Base-by-base conservation (phyloP, 2,113 vertebrate species). In the Rhegmatorhina hoffmannsi region DNA sequence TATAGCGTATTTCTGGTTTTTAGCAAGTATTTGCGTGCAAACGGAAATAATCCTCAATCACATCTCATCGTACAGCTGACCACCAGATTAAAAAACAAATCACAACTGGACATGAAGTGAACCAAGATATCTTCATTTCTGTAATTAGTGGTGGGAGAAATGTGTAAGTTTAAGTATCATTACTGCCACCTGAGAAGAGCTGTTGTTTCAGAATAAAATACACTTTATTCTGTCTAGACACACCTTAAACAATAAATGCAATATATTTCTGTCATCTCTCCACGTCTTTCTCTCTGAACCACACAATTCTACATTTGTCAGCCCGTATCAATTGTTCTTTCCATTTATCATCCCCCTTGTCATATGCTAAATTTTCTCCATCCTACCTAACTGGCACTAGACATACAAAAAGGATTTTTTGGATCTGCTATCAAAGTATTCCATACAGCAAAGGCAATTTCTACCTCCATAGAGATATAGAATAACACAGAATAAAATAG, bases 281-380 rank as follows among this genome's bases (percentile, higher is more conserved):
- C 66, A 6, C 59, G 23, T 34, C 7, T 1, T 74, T 38, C 63
- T 95, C 59, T 96, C 69, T 66, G 29, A 89, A 59, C 24, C 33
- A 63, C 69, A 9, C 13, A 70, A 34, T 84, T 89, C 10, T 80
- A 64, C 74, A 81, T 90, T 87, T 79, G 33, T 89, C 17, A 59
- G 31, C 89, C 66, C 33, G 25, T 85, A 47, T 62, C 28, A 82
- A 44, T 82, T 90, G 43, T 69, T 64, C 34, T 94, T 90, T 88
- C 76, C 24, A 58, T 96, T 94, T 88, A 68, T 74, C 85, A 92
- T 84, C 86, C 50, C 36, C 83, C 79, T 67, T 86, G 40, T n/a
- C 75, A 67, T 76, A 90, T 89, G 43, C 20, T 87, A 76, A 79
- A 53, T 91, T 85, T 85, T 90, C 19, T 87, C 38, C 36, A 77